Evolutionary conservation across 2,888 invertebrate species (phyloP).

Genomic region (Patella caerulea): DNA sequence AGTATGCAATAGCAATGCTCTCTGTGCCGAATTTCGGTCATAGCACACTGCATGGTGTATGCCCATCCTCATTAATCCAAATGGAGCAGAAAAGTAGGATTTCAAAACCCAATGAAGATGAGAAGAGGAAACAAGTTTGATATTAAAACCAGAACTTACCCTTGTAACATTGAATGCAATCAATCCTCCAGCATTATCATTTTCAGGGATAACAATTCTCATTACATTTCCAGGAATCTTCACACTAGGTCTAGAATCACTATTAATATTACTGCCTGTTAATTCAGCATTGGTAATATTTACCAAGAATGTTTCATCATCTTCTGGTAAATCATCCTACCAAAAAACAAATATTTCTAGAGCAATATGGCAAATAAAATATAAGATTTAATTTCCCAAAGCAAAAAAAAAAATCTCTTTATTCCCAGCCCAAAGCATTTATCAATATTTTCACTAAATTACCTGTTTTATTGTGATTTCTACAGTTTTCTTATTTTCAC

Average conservation of each 20-base stretch:
- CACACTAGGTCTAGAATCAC: conserved; percentile 62
- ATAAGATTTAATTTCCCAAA: not conserved
- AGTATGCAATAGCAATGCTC: no score
- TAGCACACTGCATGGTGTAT: no score
- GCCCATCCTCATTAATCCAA: no score
- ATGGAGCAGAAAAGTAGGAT: no score
- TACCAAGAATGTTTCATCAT: conserved; percentile 65
- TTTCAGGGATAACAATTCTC: conserved; percentile 62
- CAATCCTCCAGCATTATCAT: conserved; percentile 67
- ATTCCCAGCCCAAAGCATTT: not conserved
- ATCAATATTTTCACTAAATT: conserved; percentile 7
- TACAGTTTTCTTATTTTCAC: conserved; percentile 53
- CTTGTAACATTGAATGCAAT: conserved; percentile 65
- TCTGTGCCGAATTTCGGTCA: no score
- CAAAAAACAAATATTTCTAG: conserved; percentile 14
- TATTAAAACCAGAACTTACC: conserved; percentile 45
- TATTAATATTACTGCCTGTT: conserved; percentile 37
- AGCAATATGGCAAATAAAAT: not conserved
- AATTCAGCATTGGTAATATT: conserved; percentile 64
- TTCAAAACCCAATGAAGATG: no score
- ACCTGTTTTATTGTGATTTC: conserved; percentile 64
- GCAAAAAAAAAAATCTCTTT: not conserved
- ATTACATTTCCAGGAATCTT: conserved; percentile 56
- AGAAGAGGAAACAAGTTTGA: no score
- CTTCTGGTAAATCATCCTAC: conserved; percentile 67